Evolutionary conservation across 2,888 invertebrate species (phyloP).

Genomic region (Nomada goodeniana): DNA sequence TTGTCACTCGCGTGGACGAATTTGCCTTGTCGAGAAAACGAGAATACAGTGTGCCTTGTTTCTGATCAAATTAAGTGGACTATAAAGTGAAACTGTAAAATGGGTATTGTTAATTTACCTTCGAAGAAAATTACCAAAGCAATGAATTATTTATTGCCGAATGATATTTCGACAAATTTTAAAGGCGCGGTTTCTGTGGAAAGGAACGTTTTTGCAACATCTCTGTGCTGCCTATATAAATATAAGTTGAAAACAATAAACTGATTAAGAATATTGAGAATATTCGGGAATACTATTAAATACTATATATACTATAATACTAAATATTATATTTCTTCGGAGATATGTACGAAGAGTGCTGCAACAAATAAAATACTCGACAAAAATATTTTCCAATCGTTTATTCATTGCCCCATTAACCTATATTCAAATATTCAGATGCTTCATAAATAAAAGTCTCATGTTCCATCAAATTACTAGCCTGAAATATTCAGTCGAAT

Average conservation of each 20-base stretch:
- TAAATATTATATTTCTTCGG: background rate
- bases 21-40: background rate
- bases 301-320: too few species aligned
- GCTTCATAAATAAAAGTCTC: background rate
- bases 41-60: background rate
- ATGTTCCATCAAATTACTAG: background rate
- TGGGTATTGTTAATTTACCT: too few species aligned
- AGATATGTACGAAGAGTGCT: background rate
- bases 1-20: conserved; percentile 1
- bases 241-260: too few species aligned
- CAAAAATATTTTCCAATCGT: background rate
- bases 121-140: too few species aligned
- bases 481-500: background rate
- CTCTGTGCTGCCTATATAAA: too few species aligned
- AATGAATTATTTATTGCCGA: too few species aligned
- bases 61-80: background rate
- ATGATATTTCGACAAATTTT: too few species aligned
- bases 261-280: too few species aligned
- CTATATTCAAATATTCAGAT: background rate
- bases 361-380: background rate
- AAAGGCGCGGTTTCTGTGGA: too few species aligned
- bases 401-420: background rate
- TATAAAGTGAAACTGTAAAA: too few species aligned
- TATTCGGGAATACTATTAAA: too few species aligned
- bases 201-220: too few species aligned